Conservation (phyloP, 1,140 invertebrate species). For the Drosophila carrolli region DNA sequence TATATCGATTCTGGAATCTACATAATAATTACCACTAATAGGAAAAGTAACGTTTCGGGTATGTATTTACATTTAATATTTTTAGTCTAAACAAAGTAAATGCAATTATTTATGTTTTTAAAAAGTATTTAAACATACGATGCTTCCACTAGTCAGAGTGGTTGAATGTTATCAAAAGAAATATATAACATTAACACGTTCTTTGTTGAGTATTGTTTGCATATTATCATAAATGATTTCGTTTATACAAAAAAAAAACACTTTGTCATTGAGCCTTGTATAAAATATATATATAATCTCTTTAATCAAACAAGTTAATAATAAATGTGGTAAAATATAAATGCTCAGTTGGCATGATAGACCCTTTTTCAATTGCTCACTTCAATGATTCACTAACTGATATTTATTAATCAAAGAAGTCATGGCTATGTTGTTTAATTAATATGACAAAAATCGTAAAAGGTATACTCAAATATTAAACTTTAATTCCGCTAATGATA, state of each 20-base stretch:
- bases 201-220: conserved; percentile 3
- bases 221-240: conserved; percentile 22
- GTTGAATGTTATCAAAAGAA: conserved; percentile 8
- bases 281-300: conserved; percentile 8
- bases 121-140: neutral
- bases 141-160: neutral
- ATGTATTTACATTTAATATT: too few relatives aligned
- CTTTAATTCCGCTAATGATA: too few relatives aligned
- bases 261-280: conserved; percentile 1
- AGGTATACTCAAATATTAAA: too few relatives aligned
- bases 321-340: conserved; percentile 13
- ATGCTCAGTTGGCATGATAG: conserved; percentile 19
- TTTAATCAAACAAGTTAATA: conserved; percentile 5
- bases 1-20: too few relatives aligned
- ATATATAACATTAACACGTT: conserved; percentile 11
- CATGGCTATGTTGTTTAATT: neutral
- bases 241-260: conserved; percentile 3
- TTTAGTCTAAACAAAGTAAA: too few relatives aligned
- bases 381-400: conserved; percentile 11
- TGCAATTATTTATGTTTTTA: neutral
- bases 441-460: neutral
- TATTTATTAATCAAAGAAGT: conserved; percentile 1
- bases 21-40: too few relatives aligned
- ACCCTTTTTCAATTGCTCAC: conserved; percentile 21
- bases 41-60: too few relatives aligned